Base-by-base conservation (phyloP, 1,140 invertebrate genomes). In the Helicorthomorpha holstii region DNA sequence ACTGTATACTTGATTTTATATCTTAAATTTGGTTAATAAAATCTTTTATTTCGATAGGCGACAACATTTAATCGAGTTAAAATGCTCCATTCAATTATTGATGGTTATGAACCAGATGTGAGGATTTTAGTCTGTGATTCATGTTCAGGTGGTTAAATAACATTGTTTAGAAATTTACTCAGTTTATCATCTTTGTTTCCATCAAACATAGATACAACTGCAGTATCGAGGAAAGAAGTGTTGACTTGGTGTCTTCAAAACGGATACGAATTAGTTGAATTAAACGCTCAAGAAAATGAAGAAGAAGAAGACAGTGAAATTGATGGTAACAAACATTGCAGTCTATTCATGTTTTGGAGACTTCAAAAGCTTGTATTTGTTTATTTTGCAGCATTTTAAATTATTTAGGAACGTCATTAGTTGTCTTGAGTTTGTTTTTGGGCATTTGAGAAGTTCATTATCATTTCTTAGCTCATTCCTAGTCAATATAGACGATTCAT, bases 221-320 rank as follows among this genome's bases (percentile, higher is more conserved):
- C n/a, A n/a, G n/a, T n/a, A n/a, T n/a, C n/a, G n/a, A n/a, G n/a
- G n/a, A n/a, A n/a, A n/a, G n/a, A n/a, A n/a, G n/a, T n/a, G n/a
- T n/a, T n/a, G n/a, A n/a, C n/a, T 56, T 83, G 80, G 79, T 82
- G 79, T 64, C 65, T 79, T 41, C 61, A 72, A 43, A 66, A 78
- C 57, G 72, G 73, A 23, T 85, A 79, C 74, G 83, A 86, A 64
- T 65, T 85, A 45, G 74, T 86, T 19, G 82, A 85, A 64, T 60
- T 86, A 21, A 70, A 79, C 58, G 73, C 75, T 26, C 61, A 64
- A 26, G 65, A 70, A 38, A 60, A 64, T 43, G 66, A 64, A 26
- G 65, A 70, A 38, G 61, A 64, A 42, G 66, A 72, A 48, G 66
- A 69, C 51, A 56, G 70, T 69, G 59, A 34, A 7, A 7, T 34